Evolutionary conservation across 2,888 invertebrate species (phyloP).

Genomic region (Callyntrura guangdongensis): DNA sequence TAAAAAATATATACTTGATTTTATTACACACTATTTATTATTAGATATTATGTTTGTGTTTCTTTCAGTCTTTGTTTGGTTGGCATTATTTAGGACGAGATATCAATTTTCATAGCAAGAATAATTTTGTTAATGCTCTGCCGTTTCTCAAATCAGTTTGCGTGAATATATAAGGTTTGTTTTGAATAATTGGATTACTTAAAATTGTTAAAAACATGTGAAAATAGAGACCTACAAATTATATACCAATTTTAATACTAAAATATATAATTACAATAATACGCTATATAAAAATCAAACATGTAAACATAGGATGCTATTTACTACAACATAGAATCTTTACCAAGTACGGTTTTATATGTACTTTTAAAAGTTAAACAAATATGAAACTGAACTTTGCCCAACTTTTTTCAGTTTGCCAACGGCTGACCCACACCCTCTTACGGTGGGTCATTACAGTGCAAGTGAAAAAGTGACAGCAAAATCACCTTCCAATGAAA

Average conservation of each 20-base stretch:
- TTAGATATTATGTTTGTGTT: slow-evolving; percentile 7
- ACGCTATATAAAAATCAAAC: slow-evolving; percentile 68
- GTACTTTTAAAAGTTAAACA: slow-evolving; percentile 66
- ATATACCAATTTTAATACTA: slow-evolving; percentile 39
- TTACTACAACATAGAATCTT: slow-evolving; percentile 66
- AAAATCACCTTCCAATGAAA: slow-evolving; percentile 84
- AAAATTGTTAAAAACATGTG: slow-evolving; percentile 39
- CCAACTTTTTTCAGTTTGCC: slow-evolving; percentile 54
- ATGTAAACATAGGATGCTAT: slow-evolving; percentile 78
- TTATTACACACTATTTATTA: slow-evolving; percentile 1
- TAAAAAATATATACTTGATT: slow-evolving; percentile 7
- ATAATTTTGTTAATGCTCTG: not conserved
- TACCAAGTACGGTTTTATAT: slow-evolving; percentile 57
- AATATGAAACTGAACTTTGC: slow-evolving; percentile 68
- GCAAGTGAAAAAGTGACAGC: slow-evolving; percentile 65
- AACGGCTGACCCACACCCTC: not conserved
- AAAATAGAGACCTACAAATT: slow-evolving; percentile 53
- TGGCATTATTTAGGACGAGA: too few relatives aligned
- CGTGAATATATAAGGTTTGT: not conserved
- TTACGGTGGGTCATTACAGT: not conserved
- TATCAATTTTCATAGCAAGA: slow-evolving; percentile 2
- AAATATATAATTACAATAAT: slow-evolving; percentile 50
- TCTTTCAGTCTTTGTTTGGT: slow-evolving; percentile 31
- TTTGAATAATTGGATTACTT: slow-evolving; percentile 13
- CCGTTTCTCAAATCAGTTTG: not conserved